Evolutionary conservation across 92 coral and sea anemone species (phyloP).

Genomic region (Pocillopora grandis): DNA sequence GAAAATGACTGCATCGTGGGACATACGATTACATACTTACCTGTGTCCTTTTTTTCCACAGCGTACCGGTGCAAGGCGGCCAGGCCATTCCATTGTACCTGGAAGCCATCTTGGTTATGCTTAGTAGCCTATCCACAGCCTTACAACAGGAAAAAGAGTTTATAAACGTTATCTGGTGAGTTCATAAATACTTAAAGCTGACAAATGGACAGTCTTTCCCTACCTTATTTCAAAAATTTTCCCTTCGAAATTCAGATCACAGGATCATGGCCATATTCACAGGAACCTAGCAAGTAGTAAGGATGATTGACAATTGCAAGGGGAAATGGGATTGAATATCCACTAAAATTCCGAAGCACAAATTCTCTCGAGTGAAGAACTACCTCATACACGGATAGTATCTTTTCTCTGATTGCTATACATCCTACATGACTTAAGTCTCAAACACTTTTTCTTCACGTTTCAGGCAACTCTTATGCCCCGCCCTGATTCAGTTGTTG

Average conservation of each 20-base stretch:
- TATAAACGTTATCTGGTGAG: constrained; percentile 93
- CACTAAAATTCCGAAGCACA: background rate
- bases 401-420: background rate
- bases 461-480: constrained; percentile 94
- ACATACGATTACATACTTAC: no score
- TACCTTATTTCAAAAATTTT: background rate
- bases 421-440: background rate
- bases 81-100: constrained; percentile 93
- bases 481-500: constrained; percentile 90
- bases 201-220: background rate
- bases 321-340: background rate
- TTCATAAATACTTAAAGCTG: background rate
- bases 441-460: background rate
- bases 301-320: background rate
- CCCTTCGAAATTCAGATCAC: background rate
- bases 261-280: background rate
- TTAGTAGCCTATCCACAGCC: constrained; percentile 87
- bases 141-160: constrained; percentile 91
- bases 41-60: constrained; percentile 7
- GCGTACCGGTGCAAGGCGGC: constrained; percentile 72
- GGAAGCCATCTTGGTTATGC: constrained; percentile 93
- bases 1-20: no score
- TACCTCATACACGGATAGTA: background rate
- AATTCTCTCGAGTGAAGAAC: background rate
- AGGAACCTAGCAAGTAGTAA: background rate